Evolutionary conservation across 2,888 invertebrate genomes (phyloP), one percentile per base, ranked within the genome.

Genomic region (Lochmaea crataegi): DNA sequence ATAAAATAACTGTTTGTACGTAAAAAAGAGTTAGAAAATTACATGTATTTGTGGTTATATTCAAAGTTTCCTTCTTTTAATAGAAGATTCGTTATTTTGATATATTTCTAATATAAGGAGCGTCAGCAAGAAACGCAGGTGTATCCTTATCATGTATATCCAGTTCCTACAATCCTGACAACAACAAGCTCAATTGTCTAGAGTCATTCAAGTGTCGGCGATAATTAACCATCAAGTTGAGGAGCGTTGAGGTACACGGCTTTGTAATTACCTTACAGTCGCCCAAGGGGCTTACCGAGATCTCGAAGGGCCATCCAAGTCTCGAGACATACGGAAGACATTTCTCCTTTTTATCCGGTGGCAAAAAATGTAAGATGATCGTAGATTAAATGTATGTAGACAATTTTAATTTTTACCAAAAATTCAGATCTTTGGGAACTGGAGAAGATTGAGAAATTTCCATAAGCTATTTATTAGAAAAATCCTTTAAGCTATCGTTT

Each of bases 1-100:
- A 66, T 60, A 68, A 68, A 65, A 68, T 45, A 63, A 69, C 69
- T 69, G 65, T 74, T 69, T 72, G 72, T 69, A 64, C 60, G 74
- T 69, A 69, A 48, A 56, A 68, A 61, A 60, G 65, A 18, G 51
- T 7, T 7, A 16, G 6, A 51, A 51, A 51, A 1, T 12, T 41
- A 10, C 9, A 41, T 2, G n/a, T n/a, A 11, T 41, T 41, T 41
- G 22, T 41, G 7, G 42, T 42, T 42, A 2, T 42, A 42, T 2
- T 42, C 9, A 42, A 26, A 26, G 26, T 26, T 26, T 26, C 26
- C 11, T 10, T 42, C 11, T 22, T 22, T 22, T 22, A 22, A 22
- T 22, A 22, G 2, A 22, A 22, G 22, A 22, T 22, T 2, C n/a
- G n/a, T n/a, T n/a, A n/a, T 26, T 3, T 26, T 26, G 12, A 12